phyloP scores from a whole-genome alignment of 2,888 invertebrate genomes.

The Chorisops tibialis region DNA sequence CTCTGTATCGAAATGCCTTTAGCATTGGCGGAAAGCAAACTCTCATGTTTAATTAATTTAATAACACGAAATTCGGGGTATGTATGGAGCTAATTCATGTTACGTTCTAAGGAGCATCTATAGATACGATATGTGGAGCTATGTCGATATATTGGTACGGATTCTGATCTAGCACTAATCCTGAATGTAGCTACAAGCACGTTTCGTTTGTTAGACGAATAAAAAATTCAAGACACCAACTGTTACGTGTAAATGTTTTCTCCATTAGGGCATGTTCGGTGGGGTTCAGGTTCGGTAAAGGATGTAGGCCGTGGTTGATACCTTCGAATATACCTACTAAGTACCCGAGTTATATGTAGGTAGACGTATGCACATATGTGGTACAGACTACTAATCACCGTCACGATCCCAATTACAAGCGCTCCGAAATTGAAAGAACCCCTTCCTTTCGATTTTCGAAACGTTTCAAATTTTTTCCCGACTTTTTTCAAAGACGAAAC shows the following conservation, averaged over 20 bases:
- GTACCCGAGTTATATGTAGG: background rate
- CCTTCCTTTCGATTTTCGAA: background rate
- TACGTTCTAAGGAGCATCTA: no score
- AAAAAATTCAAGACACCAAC: constrained; percentile 27
- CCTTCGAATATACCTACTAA: background rate
- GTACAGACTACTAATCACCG: constrained; percentile 30
- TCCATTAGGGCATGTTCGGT: constrained; percentile 18
- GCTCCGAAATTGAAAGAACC: constrained; percentile 10
- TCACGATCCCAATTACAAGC: constrained; percentile 27
- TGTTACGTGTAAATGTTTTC: constrained; percentile 27
- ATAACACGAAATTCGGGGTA: constrained; percentile 6
- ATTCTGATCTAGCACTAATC: constrained; percentile 11
- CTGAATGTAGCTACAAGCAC: constrained; percentile 11
- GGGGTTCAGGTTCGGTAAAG: constrained; percentile 1
- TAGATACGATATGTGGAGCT: no score
- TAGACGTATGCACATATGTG: constrained; percentile 22
- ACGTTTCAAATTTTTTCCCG: background rate
- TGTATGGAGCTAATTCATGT: no score
- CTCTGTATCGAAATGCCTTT: no score
- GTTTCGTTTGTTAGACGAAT: constrained; percentile 4
- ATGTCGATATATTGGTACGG: background rate
- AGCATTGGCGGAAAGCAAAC: background rate
- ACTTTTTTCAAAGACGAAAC: background rate
- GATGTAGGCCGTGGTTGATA: no score
- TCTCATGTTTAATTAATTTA: constrained; percentile 25